Evolutionary conservation across 2,888 invertebrate species (phyloP).

Genomic region (Psococerastis gibbosa): DNA sequence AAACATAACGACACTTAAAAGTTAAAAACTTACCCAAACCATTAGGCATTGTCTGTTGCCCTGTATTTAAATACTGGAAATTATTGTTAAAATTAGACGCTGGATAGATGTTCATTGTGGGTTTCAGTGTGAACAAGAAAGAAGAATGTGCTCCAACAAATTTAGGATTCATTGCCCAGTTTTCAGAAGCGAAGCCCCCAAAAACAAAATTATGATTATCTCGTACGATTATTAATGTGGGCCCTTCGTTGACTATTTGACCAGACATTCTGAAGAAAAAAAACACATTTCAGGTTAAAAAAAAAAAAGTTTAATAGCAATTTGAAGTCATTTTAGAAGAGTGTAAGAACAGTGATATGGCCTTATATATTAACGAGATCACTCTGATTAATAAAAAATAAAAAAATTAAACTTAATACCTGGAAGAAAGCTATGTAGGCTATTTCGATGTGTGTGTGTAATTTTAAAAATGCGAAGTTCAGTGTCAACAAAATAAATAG

Average conservation of each 20-base stretch:
- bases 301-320: too few relatives aligned
- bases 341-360: too few relatives aligned
- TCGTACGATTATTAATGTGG: conserved; percentile 66
- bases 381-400: too few relatives aligned
- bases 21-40: conserved; percentile 38
- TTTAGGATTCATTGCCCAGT: conserved; percentile 58
- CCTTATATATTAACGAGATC: too few relatives aligned
- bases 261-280: conserved; percentile 30
- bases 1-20: conserved; percentile 9
- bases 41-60: conserved; percentile 87
- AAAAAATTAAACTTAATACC: too few relatives aligned
- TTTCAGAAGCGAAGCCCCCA: conserved; percentile 69
- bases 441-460: too few relatives aligned
- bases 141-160: conserved; percentile 41
- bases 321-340: too few relatives aligned
- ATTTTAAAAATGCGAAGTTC: too few relatives aligned
- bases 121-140: conserved; percentile 68
- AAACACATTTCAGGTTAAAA: too few relatives aligned
- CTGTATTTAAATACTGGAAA: conserved; percentile 80
- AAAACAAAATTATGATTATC: conserved; percentile 67
- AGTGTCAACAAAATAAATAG: too few relatives aligned
- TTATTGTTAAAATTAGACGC: conserved; percentile 73
- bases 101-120: conserved; percentile 57
- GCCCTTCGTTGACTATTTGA: conserved; percentile 57
- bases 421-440: too few relatives aligned